phyloP scores from a whole-genome alignment of 92 coral and sea anemone genomes.

The Porites evermanni region DNA sequence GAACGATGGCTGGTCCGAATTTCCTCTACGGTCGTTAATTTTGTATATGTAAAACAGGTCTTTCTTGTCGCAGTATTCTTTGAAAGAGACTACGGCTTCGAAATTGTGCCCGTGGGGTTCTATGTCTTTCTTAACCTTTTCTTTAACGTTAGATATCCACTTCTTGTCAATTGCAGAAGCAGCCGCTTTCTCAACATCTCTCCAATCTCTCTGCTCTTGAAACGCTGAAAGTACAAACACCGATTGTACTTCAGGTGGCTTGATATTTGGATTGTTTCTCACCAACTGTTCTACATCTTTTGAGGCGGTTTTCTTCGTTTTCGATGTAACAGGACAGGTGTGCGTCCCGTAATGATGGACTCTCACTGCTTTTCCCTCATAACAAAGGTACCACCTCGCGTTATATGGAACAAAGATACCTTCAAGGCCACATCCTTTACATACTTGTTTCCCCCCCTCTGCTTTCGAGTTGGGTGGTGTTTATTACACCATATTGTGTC shows the following conservation, averaged over 20 bases:
- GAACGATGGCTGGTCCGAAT: constrained; percentile 67
- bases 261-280: constrained; percentile 34
- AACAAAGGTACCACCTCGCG: not conserved
- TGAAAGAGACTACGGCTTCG: constrained; percentile 8
- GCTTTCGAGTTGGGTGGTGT: constrained; percentile 64
- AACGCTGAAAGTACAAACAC: no score
- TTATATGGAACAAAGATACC: not conserved
- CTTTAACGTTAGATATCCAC: no score
- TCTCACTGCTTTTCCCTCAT: not conserved
- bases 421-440: constrained; percentile 58
- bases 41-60: constrained; percentile 32
- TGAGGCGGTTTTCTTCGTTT: not conserved
- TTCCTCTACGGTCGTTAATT: constrained; percentile 66
- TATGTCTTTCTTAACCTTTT: no score
- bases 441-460: constrained; percentile 23
- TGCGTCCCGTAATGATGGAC: constrained; percentile 44
- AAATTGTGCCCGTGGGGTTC: no score
- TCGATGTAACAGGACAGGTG: constrained; percentile 61
- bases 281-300: constrained; percentile 29
- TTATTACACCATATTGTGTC: constrained; percentile 62
- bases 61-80: constrained; percentile 22
- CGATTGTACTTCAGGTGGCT: no score
- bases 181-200: no score
- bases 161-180: no score
- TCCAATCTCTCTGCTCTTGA: no score